Evolutionary conservation across 2,888 invertebrate genomes (phyloP).

Genomic region (Linyphia triangularis): DNA sequence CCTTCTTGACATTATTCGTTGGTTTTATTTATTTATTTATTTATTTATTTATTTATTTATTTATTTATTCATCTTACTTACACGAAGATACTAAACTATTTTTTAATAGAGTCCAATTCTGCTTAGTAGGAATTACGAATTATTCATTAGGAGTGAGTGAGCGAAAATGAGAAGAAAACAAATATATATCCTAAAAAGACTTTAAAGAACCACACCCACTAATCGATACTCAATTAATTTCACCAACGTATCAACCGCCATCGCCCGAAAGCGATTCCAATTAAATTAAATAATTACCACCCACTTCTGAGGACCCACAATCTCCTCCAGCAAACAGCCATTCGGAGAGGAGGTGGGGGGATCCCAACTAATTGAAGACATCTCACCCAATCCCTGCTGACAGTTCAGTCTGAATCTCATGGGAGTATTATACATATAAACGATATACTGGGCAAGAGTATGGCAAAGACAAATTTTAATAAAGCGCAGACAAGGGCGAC

Average conservation of each 20-base stretch:
- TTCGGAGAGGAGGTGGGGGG: background rate
- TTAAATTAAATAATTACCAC: constrained; percentile 24
- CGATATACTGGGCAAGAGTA: background rate
- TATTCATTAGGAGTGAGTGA: no score
- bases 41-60: no score
- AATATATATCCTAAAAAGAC: no score
- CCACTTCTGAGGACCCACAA: background rate
- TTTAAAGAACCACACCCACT: background rate
- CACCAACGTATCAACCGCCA: background rate
- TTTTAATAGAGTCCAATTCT: no score
- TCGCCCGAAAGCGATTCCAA: background rate
- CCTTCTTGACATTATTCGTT: no score
- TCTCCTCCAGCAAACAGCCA: background rate
- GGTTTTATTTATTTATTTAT: no score
- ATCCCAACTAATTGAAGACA: background rate
- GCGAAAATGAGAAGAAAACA: no score
- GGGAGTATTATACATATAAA: constrained; percentile 1
- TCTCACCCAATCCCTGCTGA: constrained; percentile 10
- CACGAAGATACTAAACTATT: no score
- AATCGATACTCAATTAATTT: background rate
- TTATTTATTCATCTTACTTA: no score
- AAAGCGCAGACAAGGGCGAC: constrained; percentile 52
- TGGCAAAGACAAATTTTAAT: constrained; percentile 59
- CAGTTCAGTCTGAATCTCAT: constrained; percentile 15
- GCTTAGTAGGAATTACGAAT: no score